A percentile compares a stretch with the other conserved stretches of the same genome.
Evolutionary conservation across 2,888 invertebrate species (phyloP).

Genomic region (Chironomus riparius): DNA sequence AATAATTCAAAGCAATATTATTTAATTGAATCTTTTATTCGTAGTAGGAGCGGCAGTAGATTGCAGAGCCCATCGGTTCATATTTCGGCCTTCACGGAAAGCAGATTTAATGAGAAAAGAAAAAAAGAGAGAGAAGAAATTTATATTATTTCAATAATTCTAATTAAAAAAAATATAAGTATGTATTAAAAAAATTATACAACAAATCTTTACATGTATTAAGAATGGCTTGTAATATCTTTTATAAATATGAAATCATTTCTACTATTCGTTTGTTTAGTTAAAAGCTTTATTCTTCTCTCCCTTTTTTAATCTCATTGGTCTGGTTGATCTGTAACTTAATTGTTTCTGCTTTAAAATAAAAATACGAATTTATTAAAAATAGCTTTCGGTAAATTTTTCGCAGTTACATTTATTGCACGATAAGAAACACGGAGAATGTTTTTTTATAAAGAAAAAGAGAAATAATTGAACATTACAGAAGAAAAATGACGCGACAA

Average conservation of each 20-base stretch:
- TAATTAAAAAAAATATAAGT: neutral
- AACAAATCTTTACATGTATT: neutral
- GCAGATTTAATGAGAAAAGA: neutral
- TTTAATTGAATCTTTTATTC: slow-evolving; percentile 6
- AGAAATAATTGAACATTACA: neutral
- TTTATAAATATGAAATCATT: neutral
- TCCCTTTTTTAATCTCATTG: neutral
- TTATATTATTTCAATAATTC: neutral
- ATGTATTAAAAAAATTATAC: neutral
- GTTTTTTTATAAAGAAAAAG: neutral
- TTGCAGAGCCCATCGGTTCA: slow-evolving; percentile 24
- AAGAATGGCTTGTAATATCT: neutral
- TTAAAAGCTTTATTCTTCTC: neutral
- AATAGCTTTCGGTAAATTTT: neutral
- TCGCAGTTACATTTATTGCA: slow-evolving; percentile 1
- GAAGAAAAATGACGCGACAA: neutral
- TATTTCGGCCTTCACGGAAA: slow-evolving; percentile 17
- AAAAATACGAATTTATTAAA: neutral
- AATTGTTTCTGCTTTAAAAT: neutral
- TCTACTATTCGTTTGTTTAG: slow-evolving; percentile 5
- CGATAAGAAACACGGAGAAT: slow-evolving; percentile 3
- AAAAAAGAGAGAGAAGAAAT: slow-evolving; percentile 12
- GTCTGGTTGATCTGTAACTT: neutral
- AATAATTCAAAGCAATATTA: too few relatives aligned
- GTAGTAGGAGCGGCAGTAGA: slow-evolving; percentile 26